These are phyloP conservation scores for Kryphioiulus occultus DNA, from an alignment of 2,888 invertebrate genomes.

Conservation along the genomic window DNA sequence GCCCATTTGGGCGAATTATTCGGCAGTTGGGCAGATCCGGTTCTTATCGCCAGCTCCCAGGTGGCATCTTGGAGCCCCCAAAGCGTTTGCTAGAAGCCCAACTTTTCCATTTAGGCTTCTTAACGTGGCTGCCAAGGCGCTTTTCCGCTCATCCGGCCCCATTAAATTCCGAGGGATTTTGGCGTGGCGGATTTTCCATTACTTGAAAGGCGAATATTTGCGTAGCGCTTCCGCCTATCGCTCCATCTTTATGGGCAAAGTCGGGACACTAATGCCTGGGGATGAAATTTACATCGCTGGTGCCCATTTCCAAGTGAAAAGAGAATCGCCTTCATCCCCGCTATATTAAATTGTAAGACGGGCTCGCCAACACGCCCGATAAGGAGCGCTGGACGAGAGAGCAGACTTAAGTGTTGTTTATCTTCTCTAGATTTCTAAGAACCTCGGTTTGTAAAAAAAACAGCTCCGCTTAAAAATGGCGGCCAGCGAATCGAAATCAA, in stretches of 20 bases:
- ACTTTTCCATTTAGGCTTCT: neutral
- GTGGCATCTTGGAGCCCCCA: neutral
- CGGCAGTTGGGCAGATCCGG: neutral
- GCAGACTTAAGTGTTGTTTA: neutral
- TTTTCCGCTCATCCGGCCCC: neutral
- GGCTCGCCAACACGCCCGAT: neutral
- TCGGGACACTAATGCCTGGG: neutral
- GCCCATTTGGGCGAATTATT: slow-evolving; percentile 5
- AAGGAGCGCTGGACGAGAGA: neutral
- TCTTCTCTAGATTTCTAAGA: neutral
- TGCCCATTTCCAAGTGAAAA: neutral
- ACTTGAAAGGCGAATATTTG: neutral
- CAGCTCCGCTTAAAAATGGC: neutral
- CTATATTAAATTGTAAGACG: neutral
- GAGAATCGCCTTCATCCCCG: neutral
- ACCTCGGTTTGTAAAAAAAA: neutral
- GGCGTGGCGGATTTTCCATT: neutral
- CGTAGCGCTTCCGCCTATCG: neutral
- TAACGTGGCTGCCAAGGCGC: neutral
- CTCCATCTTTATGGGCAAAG: neutral
- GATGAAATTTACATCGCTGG: neutral
- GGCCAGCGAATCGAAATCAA: neutral
- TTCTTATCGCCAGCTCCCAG: neutral
- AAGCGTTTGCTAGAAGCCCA: neutral
- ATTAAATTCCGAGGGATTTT: neutral